phyloP scores from a whole-genome alignment of 1,140 invertebrate genomes.

The Ruditapes philippinarum region DNA sequence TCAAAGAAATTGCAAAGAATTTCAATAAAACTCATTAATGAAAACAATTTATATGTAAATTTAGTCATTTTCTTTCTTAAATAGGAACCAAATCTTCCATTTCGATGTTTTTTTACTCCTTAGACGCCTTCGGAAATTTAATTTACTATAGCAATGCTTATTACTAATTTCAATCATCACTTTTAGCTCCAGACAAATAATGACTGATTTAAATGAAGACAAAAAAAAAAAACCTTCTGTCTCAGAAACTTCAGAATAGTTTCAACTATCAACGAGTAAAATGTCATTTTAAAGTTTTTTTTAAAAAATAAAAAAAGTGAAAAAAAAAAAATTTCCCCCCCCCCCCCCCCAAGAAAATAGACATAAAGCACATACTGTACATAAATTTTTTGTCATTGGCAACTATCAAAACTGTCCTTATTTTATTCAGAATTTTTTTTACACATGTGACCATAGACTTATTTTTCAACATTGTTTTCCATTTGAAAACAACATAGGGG shows the following conservation, averaged over 20 bases:
- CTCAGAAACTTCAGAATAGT: neutral
- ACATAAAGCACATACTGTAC: too few species aligned
- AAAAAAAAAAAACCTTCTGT: slow-evolving; percentile 2
- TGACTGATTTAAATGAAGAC: neutral
- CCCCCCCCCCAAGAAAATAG: too few species aligned
- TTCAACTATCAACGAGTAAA: neutral
- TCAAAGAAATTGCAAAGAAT: neutral
- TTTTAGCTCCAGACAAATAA: slow-evolving; percentile 1
- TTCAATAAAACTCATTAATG: neutral
- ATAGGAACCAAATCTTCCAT: neutral
- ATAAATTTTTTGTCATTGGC: too few species aligned
- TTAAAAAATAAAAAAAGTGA: too few species aligned
- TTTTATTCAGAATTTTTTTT: too few species aligned
- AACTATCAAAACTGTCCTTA: too few species aligned
- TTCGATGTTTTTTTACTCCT: too few species aligned
- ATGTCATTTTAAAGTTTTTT: slow-evolving; percentile 23
- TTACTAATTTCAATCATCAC: slow-evolving; percentile 8
- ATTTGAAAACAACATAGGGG: too few species aligned
- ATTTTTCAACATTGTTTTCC: too few species aligned
- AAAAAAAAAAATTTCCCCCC: too few species aligned
- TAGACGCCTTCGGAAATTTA: neutral
- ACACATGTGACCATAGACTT: too few species aligned
- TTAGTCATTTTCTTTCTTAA: neutral
- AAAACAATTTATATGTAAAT: slow-evolving; percentile 46
- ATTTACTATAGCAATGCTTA: neutral